Evolutionary conservation across 2,797 vertebrate species (phyloP).

Genomic region (Ambastaia sidthimunki): DNA sequence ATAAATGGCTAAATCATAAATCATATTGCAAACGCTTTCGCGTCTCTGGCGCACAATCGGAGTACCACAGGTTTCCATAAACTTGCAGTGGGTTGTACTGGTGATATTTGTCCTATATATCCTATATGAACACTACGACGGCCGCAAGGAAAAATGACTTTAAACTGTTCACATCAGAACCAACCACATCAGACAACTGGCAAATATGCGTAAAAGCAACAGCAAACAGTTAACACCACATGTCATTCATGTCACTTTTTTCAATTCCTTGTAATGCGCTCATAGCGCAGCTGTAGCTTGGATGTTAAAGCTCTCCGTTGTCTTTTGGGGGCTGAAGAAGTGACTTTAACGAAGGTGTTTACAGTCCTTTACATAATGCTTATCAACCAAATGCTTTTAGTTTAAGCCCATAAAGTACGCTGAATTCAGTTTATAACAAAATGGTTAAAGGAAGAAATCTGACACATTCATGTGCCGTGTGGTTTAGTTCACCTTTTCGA

Average conservation of each 20-base stretch:
- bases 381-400: background rate
- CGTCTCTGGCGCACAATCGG: slow-evolving; percentile 12
- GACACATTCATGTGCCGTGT: background rate
- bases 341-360: slow-evolving; percentile 6
- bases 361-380: background rate
- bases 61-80: slow-evolving; percentile 20
- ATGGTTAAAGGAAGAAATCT: background rate
- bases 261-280: background rate
- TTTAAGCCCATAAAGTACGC: background rate
- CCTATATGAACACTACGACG: background rate
- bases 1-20: background rate
- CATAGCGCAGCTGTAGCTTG: background rate
- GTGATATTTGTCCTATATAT: background rate
- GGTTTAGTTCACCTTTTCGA: background rate
- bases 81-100: slow-evolving; percentile 13
- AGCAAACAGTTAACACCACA: background rate
- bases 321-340: background rate
- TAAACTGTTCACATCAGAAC: background rate
- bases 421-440: background rate
- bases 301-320: background rate
- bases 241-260: slow-evolving; percentile 18
- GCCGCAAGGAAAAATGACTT: background rate
- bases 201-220: background rate
- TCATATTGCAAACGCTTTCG: slow-evolving; percentile 19
- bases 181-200: background rate